Base-by-base conservation (phyloP, 2,888 invertebrate genomes). In the Nipponacmea schrenckii region DNA sequence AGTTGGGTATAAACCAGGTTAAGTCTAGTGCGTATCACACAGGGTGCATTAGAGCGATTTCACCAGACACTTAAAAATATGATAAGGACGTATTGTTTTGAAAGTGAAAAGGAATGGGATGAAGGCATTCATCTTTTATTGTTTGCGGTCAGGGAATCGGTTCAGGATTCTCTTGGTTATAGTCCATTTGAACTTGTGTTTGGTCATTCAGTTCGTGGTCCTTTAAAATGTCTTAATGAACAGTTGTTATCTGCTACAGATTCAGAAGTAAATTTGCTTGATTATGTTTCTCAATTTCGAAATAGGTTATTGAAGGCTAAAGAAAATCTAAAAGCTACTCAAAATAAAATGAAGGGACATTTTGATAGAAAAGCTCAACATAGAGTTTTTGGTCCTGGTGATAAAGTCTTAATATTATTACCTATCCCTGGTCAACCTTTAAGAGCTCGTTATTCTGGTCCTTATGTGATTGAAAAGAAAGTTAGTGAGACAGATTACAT, bases 91-190 rank as follows among this genome's bases (percentile, higher is more conserved):
- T 77, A 70, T 66, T 79, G 73, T 70, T 64, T 66, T 27, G 70
- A 76, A 14, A 50, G 46, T 15, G 62, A 73, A 20, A 74, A 64
- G 39, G 77, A 77, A 39, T 77, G 75, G 77, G 73, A 76, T 72
- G 67, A 74, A 20, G 69, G 72, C 15, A 45, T 73, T 15, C 69
- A 31, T 20, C 44, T 75, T 17, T 15, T 76, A 20, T 39, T 79
- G 15, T 77, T 78, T 71, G 76, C 78, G 44, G 73, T 62, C 31
- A 72, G 77, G 26, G 75, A 78, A 31, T 46, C 74, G 10, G 68
- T 73, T 14, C 71, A 77, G 62, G 79, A 80, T 68, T 77, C 79
- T 3, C 63, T 79, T n/a, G 73, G 76, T 8, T 77, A 79, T 66
- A 76, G 74, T 67, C 77, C 79, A 1, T 78, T 80, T 75, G 76